Base-by-base conservation (phyloP, 1,140 invertebrate genomes). In the Drosophila arizonae region DNA sequence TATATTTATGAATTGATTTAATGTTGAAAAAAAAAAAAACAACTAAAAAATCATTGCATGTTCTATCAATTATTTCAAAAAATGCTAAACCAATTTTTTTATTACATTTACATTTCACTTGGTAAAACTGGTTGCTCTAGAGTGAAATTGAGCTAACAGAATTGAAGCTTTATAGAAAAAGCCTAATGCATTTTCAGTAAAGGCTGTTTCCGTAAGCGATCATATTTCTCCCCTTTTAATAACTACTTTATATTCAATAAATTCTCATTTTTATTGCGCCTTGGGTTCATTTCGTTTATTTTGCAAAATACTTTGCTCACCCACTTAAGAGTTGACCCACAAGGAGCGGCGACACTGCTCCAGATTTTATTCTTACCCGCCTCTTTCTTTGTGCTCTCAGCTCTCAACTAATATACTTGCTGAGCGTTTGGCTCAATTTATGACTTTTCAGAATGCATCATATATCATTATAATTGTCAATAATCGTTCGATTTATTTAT, bases 401-500 rank as follows among this genome's bases (percentile, higher is more conserved):
- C 63, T 74, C 73, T 74, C 73, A 67, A 79, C 75, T 85, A 85
- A 85, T 85, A 76, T 51, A 85, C 74, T 77, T 58, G 50, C 24
- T 28, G 39, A 46, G 52, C 63, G 70, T 52, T 63, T 58, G 48
- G 56, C 52, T 61, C 82, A 87, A 86, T 86, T 86, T 86, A 86
- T 82, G 79, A 86, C 68, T 86, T 86, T 86, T 76, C 69, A 87
- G 79, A 88, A 79, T 77, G 84, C 76, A 79, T 70, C 82, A 86
- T 86, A 87, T 86, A 86, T 86, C 81, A 87, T 88, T 88, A 88
- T 87, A 87, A 87, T 87, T 87, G 82, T 87, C 82, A 88, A 87
- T 87, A 87, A 87, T 87, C 84, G 84, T 87, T 87, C 82, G 82
- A 87, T 87, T 87, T 87, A 87, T 87, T 87, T 87, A 88, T 88